Evolutionary conservation across 2,113 vertebrate species (phyloP).

Genomic region (Malurus elegans): DNA sequence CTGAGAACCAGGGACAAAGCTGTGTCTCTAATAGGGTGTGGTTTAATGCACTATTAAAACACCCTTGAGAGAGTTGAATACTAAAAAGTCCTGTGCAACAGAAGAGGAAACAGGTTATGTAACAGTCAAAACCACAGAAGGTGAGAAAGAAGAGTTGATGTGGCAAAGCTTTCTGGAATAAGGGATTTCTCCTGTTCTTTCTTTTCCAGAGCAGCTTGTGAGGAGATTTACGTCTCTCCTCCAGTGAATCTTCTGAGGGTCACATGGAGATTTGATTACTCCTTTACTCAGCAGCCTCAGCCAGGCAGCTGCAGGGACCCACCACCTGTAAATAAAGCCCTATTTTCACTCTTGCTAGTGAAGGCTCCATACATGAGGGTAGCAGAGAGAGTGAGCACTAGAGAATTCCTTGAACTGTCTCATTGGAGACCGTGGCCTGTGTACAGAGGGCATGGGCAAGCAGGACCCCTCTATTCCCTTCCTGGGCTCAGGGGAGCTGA

Average conservation of each 20-base stretch:
- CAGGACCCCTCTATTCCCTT: not conserved
- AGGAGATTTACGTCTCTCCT: fast-evolving
- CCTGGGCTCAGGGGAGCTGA: not conserved
- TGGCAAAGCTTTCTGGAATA: not conserved
- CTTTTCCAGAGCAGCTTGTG: not conserved
- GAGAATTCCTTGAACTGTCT: not conserved
- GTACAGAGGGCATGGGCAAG: not conserved
- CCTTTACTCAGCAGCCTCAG: not conserved
- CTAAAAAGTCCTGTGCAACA: not conserved
- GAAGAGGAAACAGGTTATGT: not conserved
- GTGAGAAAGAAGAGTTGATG: not conserved
- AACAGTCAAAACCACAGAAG: not conserved
- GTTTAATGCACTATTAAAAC: not conserved
- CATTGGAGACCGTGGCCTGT: not conserved
- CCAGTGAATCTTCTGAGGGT: not conserved
- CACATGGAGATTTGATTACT: not conserved
- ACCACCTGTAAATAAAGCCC: not conserved
- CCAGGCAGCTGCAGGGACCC: not conserved
- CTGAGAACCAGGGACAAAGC: not conserved
- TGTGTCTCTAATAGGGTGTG: not conserved
- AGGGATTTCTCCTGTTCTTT: not conserved
- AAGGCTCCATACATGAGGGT: not conserved
- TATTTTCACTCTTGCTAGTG: not conserved
- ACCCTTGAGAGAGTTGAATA: not conserved
- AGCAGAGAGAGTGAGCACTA: not conserved